Evolutionary conservation across 1,140 invertebrate species (phyloP).

Genomic region (Homarus americanus): DNA sequence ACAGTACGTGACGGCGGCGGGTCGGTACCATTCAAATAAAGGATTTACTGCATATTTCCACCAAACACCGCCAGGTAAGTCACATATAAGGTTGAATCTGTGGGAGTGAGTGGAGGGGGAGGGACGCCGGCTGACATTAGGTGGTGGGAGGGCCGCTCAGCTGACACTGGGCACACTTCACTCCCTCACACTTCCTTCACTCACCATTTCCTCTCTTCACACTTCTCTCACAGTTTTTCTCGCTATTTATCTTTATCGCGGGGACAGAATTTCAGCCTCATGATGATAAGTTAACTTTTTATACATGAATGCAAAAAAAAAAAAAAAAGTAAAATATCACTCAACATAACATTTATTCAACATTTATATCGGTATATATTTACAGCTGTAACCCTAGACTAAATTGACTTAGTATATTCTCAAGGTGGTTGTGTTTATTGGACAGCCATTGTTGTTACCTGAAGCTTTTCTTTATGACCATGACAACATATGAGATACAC

Average conservation of each 20-base stretch:
- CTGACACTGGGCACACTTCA: slow-evolving; percentile 30
- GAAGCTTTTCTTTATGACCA: not conserved
- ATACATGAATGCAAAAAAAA: too few relatives aligned
- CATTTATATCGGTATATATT: too few relatives aligned
- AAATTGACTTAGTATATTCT: too few relatives aligned
- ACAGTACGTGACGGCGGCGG: slow-evolving; percentile 44
- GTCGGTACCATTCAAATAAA: slow-evolving; percentile 33
- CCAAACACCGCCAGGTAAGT: slow-evolving; percentile 48
- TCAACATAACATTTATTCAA: too few relatives aligned
- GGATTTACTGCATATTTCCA: slow-evolving; percentile 19
- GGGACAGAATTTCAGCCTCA: too few relatives aligned
- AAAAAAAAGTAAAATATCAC: too few relatives aligned
- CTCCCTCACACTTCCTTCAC: not conserved
- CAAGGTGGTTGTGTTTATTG: not conserved
- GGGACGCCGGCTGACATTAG: slow-evolving; percentile 43
- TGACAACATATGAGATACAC: too few relatives aligned
- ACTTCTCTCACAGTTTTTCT: not conserved
- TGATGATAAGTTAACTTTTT: too few relatives aligned
- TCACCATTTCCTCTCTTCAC: not conserved
- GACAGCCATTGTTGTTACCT: not conserved
- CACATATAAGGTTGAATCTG: not conserved
- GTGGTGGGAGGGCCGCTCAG: slow-evolving; percentile 47
- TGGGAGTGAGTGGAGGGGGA: slow-evolving; percentile 15
- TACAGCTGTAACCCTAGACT: too few relatives aligned
- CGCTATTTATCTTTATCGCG: too few relatives aligned